Base-by-base conservation (phyloP, 2,113 vertebrate genomes). In the Alligator mississippiensis region DNA sequence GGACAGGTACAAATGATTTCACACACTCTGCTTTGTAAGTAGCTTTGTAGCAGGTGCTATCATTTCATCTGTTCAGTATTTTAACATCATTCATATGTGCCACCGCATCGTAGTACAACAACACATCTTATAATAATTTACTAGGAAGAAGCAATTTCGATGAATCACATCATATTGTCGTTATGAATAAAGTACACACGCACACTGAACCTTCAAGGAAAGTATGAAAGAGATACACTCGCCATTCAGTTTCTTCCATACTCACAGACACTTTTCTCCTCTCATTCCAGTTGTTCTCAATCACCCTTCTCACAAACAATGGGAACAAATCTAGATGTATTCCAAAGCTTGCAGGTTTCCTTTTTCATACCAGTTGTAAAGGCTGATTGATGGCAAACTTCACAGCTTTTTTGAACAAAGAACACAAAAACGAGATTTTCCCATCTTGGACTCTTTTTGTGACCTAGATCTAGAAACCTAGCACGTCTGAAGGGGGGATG, bases 51-150 rank as follows among this genome's bases (percentile, higher is more conserved):
- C 96, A 95, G 94, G 90, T 96, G 94, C 93, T 96, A 96, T 96
- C 94, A 75, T 90, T 93, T 96, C 94, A 93, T 95, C 95, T 93
- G 91, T 94, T 97, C 85, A 28, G 93, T 94, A 94, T 95, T 97
- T 97, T 96, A 96, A 93, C 96, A 96, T 97, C 93, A 97, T 96
- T 97, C 96, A 95, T 94, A 95, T 93, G 93, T 95, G 90, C 88
- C 93, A 85, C 84, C 94, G 89, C 92, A 89, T 92, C 75, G 9
- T 94, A 92, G 93, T 92, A 95, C 90, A 95, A 93, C 93, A 96
- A 95, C 81, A 7, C 86, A 93, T 87, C 92, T 87, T 95, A 47
- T 90, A 95, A 97, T 94, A 96, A 90, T 94, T 96, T 96, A 80
- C 93, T 89, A 68, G 93, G 93, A 95, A 95, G 90, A 93, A 94